phyloP scores from a whole-genome alignment of 2,888 invertebrate genomes.

The Melolontha melolontha region DNA sequence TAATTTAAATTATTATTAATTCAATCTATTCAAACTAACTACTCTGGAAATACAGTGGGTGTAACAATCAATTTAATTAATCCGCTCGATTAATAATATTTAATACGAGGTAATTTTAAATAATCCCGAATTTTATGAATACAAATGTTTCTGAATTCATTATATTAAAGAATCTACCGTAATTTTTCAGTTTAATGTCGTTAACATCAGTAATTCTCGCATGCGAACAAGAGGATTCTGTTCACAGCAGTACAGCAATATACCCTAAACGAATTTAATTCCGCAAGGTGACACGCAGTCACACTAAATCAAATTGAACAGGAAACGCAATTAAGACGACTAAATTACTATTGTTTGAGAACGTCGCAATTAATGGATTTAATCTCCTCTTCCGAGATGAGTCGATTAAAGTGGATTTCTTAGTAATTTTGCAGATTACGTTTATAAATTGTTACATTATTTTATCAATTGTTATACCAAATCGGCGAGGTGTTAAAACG shows the following conservation, averaged over 20 bases:
- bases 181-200: no score
- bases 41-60: no score
- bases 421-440: slow-evolving; percentile 9
- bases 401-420: slow-evolving; percentile 30
- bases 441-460: slow-evolving; percentile 21
- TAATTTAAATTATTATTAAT: no score
- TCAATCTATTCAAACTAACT: no score
- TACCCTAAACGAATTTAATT: slow-evolving; percentile 20
- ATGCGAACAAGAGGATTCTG: not conserved
- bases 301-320: slow-evolving; percentile 40
- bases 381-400: slow-evolving; percentile 24
- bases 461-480: not conserved
- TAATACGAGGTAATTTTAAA: no score
- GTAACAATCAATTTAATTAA: no score
- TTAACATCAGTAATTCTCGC: not conserved
- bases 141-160: no score
- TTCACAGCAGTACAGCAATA: not conserved
- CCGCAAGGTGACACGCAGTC: slow-evolving; percentile 20
- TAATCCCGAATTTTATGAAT: no score
- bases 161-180: no score
- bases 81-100: no score
- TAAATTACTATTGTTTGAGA: slow-evolving; percentile 29
- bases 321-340: slow-evolving; percentile 36
- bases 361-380: slow-evolving; percentile 29
- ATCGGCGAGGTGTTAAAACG: not conserved